Evolutionary conservation across 1,140 invertebrate species (phyloP), one percentile per base, ranked within the genome.

Genomic region (Pogonomyrmex barbatus): DNA sequence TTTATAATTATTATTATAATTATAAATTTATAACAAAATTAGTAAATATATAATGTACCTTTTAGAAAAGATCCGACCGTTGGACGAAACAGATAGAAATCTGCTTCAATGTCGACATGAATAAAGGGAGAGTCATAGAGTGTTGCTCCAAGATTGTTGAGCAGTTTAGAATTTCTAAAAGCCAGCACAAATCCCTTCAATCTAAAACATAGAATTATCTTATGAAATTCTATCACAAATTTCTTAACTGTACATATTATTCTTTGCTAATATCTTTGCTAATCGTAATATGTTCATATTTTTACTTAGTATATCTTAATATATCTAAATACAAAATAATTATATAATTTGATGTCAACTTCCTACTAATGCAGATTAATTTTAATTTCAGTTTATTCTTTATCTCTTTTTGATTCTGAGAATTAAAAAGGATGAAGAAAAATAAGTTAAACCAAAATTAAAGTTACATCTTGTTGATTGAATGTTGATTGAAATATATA

Each of bases 11-110:
- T 30, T 0, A 39, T 67, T 45, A 50, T 54, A 56, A 54, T 24
- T 24, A 70, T 30, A 5, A 36, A 14, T 65, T 67, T 70, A 30
- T 78, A 63, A 83, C 8, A 17, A 8, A 39, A n/a, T 17, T 10
- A 60, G 54, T 0, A 70, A 33, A 24, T 24, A 42, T 73, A n/a
- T 76, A 93, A 89, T 52, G 92, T 86, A 96, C 96, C 92, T 93
- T 93, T 91, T 85, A 95, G 77, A 85, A 71, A 81, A 92, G 92
- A 76, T 0, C 95, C 96, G 39, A 95, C 87, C 85, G 91, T 86
- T 62, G 96, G 96, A 78, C 93, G 93, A 92, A 97, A 97, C 83
- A 97, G 93, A 93, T 96, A 97, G 93, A 96, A 97, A 88, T 96
- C 96, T 52, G 96, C 96, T 94, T 96, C 95, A 17, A 97, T 95